These are phyloP conservation scores for Dasyornis broadbenti DNA, from an alignment of 2,113 vertebrate species.

Conservation along the genomic window DNA sequence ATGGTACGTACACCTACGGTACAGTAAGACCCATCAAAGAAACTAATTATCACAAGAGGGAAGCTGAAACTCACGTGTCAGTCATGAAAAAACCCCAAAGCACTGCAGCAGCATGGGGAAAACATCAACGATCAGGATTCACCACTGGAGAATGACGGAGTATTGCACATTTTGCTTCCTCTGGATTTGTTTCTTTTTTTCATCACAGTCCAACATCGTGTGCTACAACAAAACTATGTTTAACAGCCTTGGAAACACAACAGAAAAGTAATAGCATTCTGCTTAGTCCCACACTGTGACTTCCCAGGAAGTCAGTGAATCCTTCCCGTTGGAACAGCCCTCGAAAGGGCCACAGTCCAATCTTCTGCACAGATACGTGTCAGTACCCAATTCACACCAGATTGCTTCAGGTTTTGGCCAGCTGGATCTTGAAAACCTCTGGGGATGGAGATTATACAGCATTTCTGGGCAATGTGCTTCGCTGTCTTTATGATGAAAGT, in stretches of 20 bases:
- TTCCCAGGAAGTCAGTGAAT: background rate
- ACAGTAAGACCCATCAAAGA: background rate
- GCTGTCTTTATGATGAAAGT: background rate
- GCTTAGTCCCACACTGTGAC: background rate
- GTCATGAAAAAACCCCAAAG: background rate
- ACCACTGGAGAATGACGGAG: background rate
- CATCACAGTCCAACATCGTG: background rate
- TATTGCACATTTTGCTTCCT: background rate
- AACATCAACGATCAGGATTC: background rate
- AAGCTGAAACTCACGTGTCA: background rate
- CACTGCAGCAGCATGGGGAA: background rate
- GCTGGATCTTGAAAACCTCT: background rate
- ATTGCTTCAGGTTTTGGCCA: background rate
- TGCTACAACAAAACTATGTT: background rate
- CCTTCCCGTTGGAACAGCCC: background rate
- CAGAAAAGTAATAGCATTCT: background rate
- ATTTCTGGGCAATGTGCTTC: background rate
- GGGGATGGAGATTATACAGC: background rate
- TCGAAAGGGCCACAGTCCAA: background rate
- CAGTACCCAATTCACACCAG: background rate
- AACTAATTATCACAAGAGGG: background rate
- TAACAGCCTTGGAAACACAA: background rate
- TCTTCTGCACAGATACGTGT: background rate
- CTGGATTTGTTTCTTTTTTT: background rate
- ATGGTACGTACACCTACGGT: background rate